Evolutionary conservation across 2,113 vertebrate genomes (phyloP).

Genomic region (Nymphicus hollandicus): DNA sequence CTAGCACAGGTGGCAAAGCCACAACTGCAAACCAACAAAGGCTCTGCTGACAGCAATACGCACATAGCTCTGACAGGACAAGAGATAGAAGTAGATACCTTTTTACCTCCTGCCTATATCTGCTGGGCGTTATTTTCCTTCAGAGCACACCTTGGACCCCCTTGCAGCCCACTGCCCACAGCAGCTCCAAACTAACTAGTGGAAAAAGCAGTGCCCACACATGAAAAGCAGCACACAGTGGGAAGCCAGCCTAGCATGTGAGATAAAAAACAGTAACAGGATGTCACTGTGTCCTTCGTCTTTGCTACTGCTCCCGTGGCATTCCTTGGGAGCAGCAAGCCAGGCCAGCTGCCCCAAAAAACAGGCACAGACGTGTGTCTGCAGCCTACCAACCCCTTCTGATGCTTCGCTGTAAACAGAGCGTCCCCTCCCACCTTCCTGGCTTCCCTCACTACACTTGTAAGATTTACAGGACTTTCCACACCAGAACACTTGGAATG

Average conservation of each 20-base stretch:
- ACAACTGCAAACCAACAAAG: neutral
- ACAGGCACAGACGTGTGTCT: neutral
- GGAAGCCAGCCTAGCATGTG: neutral
- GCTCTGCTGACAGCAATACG: neutral
- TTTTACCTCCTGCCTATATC: neutral
- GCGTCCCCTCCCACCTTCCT: neutral
- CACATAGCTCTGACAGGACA: neutral
- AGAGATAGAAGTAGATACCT: neutral
- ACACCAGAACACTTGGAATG: neutral
- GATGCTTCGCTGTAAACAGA: rapidly evolving
- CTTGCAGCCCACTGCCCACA: neutral
- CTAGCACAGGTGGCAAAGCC: neutral
- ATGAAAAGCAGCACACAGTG: neutral
- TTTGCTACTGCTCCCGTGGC: neutral
- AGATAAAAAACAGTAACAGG: neutral
- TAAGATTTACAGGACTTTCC: neutral
- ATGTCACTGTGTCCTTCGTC: neutral
- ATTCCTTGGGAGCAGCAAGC: neutral
- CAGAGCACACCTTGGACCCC: neutral
- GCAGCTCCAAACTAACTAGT: neutral
- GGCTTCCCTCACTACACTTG: neutral
- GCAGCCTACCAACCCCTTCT: rapidly evolving
- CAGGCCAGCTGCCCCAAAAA: neutral
- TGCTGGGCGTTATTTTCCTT: neutral
- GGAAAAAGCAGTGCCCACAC: neutral